A percentile compares a stretch with the other conserved stretches of the same genome.
These are phyloP conservation scores for Sebastes goodei DNA, from an alignment of 2,797 vertebrate genomes.

Conservation along the genomic window DNA sequence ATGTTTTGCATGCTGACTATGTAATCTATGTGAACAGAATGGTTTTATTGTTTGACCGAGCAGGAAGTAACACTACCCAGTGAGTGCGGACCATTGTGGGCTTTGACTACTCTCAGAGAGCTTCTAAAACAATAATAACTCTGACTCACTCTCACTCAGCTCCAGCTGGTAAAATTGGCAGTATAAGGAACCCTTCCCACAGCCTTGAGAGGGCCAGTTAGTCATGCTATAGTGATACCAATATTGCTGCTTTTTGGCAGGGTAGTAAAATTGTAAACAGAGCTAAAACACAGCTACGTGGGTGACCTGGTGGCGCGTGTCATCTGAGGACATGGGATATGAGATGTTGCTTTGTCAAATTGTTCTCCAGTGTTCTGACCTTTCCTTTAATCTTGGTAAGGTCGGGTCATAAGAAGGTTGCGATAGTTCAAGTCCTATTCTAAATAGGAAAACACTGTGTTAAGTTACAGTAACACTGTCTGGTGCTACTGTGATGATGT, in stretches of 20 bases:
- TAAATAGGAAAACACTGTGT: constrained; percentile 32
- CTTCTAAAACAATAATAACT: constrained; percentile 41
- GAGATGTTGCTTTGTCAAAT: constrained; percentile 1
- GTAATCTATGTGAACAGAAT: constrained; percentile 21
- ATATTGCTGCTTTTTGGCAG: constrained; percentile 6
- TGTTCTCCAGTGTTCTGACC: constrained; percentile 10
- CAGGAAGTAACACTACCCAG: constrained; percentile 14
- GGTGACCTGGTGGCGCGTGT: neutral
- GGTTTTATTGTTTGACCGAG: constrained; percentile 17
- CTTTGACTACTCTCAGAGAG: constrained; percentile 47
- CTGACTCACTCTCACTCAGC: constrained; percentile 53
- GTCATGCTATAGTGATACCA: constrained; percentile 20
- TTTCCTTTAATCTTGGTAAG: constrained; percentile 12
- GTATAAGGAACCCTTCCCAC: constrained; percentile 31
- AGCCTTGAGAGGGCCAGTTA: constrained; percentile 16
- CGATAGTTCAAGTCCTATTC: neutral
- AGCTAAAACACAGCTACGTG: neutral
- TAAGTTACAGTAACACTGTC: constrained; percentile 32
- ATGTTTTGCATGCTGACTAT: constrained; percentile 14
- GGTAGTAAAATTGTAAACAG: neutral
- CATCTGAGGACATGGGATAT: constrained; percentile 16
- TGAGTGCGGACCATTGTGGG: constrained; percentile 21
- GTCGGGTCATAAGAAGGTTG: neutral
- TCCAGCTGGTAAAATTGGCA: constrained; percentile 50
- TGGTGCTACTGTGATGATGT: constrained; percentile 13